Evolutionary conservation across 2,113 vertebrate genomes (phyloP), one percentile per base, ranked within the genome.

Genomic region (Chionomys nivalis): DNA sequence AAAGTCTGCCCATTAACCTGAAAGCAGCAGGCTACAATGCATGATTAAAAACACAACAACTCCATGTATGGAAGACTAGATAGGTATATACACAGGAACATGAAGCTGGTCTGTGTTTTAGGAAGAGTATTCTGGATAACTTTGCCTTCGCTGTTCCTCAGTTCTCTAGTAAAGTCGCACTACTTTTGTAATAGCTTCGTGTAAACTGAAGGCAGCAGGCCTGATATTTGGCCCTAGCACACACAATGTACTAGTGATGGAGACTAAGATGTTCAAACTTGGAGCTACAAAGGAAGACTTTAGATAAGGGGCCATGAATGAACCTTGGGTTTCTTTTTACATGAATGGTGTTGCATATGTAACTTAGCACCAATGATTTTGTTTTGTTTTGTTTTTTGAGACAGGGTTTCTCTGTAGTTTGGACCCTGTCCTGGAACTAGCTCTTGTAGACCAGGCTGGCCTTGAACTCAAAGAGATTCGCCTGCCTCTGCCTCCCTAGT

Each of bases 241-340:
- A 72, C 70, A 68, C 0, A 82, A 28, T 58, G 55, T 58, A 58
- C 33, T 72, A 21, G 21, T 79, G 21, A 66, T 4, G 21, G 66
- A 72, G 88, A 92, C 49, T 68, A 77, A 94, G 19, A 92, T 17
- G 3, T 52, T 92, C 13, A 93, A 81, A 72, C 93, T 91, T 47
- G 44, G 72, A 91, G 89, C 28, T 47, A 70, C 31, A 88, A 36
- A 70, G 73, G 89, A 42, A 42, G 44, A 86, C 90, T 17, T 87
- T 26, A 87, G 68, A 52, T 61, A 39, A 91, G 78, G 28, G 55
- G 75, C 55, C 63, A 12, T 10, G 47, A 61, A 94, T 58, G 42
- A 12, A 12, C 58, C 17, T 1, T 63, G 21, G 3, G 36, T 49
- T 49, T 73, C 73, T n/a, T 33, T 78, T 28, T 44, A 65, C 7